These are phyloP conservation scores for Drosophila mayri DNA, from an alignment of 1,140 invertebrate species.

Conservation along the genomic window DNA sequence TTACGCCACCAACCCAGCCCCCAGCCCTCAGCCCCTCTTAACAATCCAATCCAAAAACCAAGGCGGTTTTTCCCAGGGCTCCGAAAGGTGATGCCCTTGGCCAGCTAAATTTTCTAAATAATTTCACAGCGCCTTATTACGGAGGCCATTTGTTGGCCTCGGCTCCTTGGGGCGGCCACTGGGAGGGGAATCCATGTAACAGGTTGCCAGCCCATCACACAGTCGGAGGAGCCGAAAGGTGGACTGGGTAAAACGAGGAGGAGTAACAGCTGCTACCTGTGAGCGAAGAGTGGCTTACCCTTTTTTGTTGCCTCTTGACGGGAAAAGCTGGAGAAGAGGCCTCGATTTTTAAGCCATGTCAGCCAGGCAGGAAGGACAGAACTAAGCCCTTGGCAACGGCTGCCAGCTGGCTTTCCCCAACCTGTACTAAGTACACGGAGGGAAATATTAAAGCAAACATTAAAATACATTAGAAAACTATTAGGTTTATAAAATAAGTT, in stretches of 20 bases:
- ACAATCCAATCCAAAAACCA: constrained; percentile 7
- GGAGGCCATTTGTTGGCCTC: constrained; percentile 50
- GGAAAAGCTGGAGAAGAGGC: constrained; percentile 35
- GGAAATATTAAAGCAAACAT: background rate
- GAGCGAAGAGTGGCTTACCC: constrained; percentile 60
- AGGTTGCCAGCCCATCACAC: constrained; percentile 72
- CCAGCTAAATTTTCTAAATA: constrained; percentile 69
- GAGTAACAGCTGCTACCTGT: constrained; percentile 64
- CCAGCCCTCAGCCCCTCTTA: background rate
- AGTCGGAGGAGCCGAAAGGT: constrained; percentile 24
- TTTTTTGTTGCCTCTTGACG: constrained; percentile 46
- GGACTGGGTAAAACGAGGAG: constrained; percentile 7
- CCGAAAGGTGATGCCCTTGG: constrained; percentile 39
- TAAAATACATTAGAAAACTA: background rate
- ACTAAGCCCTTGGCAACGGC: constrained; percentile 38
- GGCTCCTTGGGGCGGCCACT: constrained; percentile 4
- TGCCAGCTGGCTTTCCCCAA: constrained; percentile 17
- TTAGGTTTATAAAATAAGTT: background rate
- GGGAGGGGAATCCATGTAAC: constrained; percentile 53
- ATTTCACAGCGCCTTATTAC: constrained; percentile 74
- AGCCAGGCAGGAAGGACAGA: constrained; percentile 61
- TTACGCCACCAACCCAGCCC: background rate
- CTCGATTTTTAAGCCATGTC: constrained; percentile 78
- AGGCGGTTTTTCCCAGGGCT: background rate
- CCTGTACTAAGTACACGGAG: constrained; percentile 1